These are phyloP conservation scores for Pocillopora verrucosa DNA, from an alignment of 64 coral and sea anemone species.

Conservation along the genomic window DNA sequence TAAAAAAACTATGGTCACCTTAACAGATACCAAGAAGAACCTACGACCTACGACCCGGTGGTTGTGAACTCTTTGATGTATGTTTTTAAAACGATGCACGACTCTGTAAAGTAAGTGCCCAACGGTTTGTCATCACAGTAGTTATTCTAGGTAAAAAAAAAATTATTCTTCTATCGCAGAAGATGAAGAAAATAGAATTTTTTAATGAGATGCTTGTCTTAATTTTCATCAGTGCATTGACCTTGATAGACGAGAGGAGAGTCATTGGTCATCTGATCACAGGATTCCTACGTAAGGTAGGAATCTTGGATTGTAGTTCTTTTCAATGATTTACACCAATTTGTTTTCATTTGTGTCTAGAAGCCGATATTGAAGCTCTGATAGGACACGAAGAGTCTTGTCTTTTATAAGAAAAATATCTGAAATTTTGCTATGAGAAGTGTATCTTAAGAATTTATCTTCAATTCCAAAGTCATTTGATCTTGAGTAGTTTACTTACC, in stretches of 20 bases:
- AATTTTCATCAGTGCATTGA: slow-evolving; percentile 70
- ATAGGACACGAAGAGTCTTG: too few relatives aligned
- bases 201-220: not conserved
- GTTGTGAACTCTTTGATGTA: slow-evolving; percentile 94
- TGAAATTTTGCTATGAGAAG: too few relatives aligned
- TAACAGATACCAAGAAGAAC: slow-evolving; percentile 77
- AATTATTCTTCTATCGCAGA: too few relatives aligned
- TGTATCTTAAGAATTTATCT: too few relatives aligned
- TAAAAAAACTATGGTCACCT: not conserved
- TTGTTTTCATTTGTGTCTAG: not conserved
- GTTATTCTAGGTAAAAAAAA: too few relatives aligned
- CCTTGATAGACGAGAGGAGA: slow-evolving; percentile 77
- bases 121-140: not conserved
- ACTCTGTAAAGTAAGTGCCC: slow-evolving; percentile 90
- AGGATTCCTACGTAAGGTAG: slow-evolving; percentile 85
- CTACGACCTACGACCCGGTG: slow-evolving; percentile 86
- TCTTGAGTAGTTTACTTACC: not conserved
- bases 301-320: too few relatives aligned
- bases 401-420: too few relatives aligned
- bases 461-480: not conserved
- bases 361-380: too few relatives aligned
- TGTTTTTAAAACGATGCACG: slow-evolving; percentile 94
- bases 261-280: slow-evolving; percentile 76
- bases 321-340: too few relatives aligned
- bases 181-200: too few relatives aligned